Evolutionary conservation across 2,888 invertebrate genomes (phyloP), one percentile per base, ranked within the genome.

Genomic region (Dynastes tityus): DNA sequence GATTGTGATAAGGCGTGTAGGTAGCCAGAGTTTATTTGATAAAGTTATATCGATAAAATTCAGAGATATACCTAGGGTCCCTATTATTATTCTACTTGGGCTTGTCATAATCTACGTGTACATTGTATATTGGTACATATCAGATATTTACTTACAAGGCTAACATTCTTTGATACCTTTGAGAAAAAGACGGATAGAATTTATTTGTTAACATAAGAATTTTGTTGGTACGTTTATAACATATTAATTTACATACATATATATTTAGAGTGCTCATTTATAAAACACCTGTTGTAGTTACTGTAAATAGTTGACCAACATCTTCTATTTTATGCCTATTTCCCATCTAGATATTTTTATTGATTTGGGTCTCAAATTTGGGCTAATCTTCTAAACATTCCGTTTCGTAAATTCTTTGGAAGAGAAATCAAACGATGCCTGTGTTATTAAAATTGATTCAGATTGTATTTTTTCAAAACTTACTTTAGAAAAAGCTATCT

Each of bases 21-120:
- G 77, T 77, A 77, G 77, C 77, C 55, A 8, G 67, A 77, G 64
- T 77, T 77, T 77, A 77, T 77, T 77, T 63, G 71, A 77, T 77
- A 77, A 71, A 77, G 71, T 63, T 6, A 37, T 58, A 61, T 68
- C 63, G 77, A 77, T 77, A 77, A 77, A 63, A 73, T 73, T 58
- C 58, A 58, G 55, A 68, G 68, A 68, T 68, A 63, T 29, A 63
- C 55, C 8, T 22, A 58, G 55, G 71, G 71, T 37, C 55, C 16
- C 58, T 40, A 58, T 58, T 73, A 73, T 53, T 73, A 73, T 73
- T 73, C 55, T 40, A 37, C 40, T 73, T 61, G 58, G 58, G 51
- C 55, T 73, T 61, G 73, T 45, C 73, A 73, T 40, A 73, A 73
- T 73, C 73, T 73, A 9, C 40, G 37, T 58, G 16, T 49, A 45